Base-by-base conservation (phyloP, 1,140 invertebrate species). In the Hyles vespertilio region DNA sequence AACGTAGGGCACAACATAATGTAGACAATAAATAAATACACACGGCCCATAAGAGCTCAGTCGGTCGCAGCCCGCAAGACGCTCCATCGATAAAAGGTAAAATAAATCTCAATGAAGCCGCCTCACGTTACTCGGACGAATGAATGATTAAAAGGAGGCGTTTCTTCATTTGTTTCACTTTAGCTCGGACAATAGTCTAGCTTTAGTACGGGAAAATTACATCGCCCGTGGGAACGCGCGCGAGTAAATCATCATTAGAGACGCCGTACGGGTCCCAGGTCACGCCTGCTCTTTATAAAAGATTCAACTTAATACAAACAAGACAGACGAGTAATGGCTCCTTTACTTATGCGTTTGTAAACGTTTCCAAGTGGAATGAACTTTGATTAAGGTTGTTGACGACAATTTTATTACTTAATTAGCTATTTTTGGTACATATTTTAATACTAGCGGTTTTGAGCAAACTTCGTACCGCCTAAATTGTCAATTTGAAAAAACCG, bases 241-340 rank as follows among this genome's bases (percentile, higher is more conserved):
- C 71, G 66, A 75, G 75, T 87, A 87, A 74, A 87, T 87, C 84
- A 84, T 84, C 75, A 87, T 87, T 87, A 87, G 74, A 69, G 61
- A 47, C 45, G 46, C 48, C 56, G 71, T 49, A 63, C 72, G 70
- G 69, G 68, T 61, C 69, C 43, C 64, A 77, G 67, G 76, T 79
- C 77, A 74, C 63, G 71, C 65, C 75, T 73, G 63, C 74, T 79
- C 77, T 77, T 81, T 84, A 86, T 84, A 84, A 86, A 86, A 84
- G 74, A 84, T 86, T 86, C 83, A 86, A 77, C 66, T 70, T 81
- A 75, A 79, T 80, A 83, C 77, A 76, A 80, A 86, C 75, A 67
- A 81, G 76, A 76, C 69, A 67, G 67, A 67, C 67, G 66, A 77
- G 60, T 71, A 75, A 75, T 76, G 70, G 70, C 62, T 48, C 52